Evolutionary conservation across 2,888 invertebrate genomes (phyloP), one percentile per base, ranked within the genome.

Genomic region (Palloptera scutellata): DNA sequence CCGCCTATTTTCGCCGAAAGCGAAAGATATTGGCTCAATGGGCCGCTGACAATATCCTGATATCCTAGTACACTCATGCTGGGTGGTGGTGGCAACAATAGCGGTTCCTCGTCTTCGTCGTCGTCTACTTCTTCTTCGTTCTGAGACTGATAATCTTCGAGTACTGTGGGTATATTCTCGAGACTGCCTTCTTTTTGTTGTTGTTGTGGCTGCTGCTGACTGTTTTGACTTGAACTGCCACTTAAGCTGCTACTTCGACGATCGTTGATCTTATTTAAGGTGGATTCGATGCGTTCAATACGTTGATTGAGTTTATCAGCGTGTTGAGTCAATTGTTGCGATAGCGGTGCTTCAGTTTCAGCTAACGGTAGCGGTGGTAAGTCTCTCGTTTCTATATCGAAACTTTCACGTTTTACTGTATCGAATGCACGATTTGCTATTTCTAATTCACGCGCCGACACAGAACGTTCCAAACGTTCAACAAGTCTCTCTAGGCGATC

Each of bases 1-100:
- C 93, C 94, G 53, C 95, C 95, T 74, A 97, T 93, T 85, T 93
- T 88, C 81, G 89, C 86, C 70, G 96, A 95, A 68, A 92, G 86
- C 68, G 89, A 86, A 70, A 95, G 81, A 84, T 91, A 97, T 72
- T 91, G 89, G 75, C 89, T 88, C 77, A 97, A 88, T 59, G 94
- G 91, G 62, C 92, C 93, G 81, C 88, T 87, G 15, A 94, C 82
- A 72, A 94, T 88, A 81, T 92, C 91, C 79, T 90, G 88, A 83
- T 90, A 94, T 17, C 91, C 92, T 78, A 88, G 87, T 74, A 92
- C 88, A 81, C 93, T 93, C 94, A 94, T 94, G 68, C 75, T 81
- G 75, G 73, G 73, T 64, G 70, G 72, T 69, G 77, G 72, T 69
- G 75, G 74, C 45, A 76, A 75, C 54, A 76, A 73, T 45, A 73